Evolutionary conservation across 2,888 invertebrate genomes (phyloP), one percentile per base, ranked within the genome.

Genomic region (Celastrina argiolus): DNA sequence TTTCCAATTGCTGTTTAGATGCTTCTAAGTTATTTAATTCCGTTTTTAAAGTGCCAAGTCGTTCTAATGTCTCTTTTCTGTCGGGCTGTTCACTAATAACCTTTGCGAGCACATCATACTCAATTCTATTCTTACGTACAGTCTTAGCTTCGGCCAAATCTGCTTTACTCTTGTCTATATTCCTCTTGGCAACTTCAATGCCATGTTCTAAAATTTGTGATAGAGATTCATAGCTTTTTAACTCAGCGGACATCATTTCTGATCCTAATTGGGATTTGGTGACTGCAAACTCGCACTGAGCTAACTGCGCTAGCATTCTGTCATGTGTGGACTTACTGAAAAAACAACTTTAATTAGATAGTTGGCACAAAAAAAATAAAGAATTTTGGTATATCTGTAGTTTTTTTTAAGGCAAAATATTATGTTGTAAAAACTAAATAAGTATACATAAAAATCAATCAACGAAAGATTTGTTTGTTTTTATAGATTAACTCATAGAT

Each of bases 41-140:
- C 18, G 94, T 93, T 78, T 95, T 94, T 14, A 97, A 87, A 14
- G 93, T 92, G 59, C 93, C 92, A 1, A 97, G 88, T 70, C 94
- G 92, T 72, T 95, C 94, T 67, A 92, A 86, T 0, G 96, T 97
- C 71, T 96, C 95, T 76, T 95, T 95, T 73, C 98, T 92, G 78
- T 97, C 97, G 0, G 98, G 98, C 79, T 98, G 97, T 76, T 96
- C 94, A 73, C 95, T 95, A 70, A 98, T 98, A 0, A 97, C 94
- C 82, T 97, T 97, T 0, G 98, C 98, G 51, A 98, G 79, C 12
- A 97, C 95, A 89, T 98, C 98, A 87, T 98, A 98, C 81, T 98
- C 98, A 88, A 96, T 95, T 76, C 97, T 93, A 81, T 98, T 97
- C 80, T 97, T 97, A 14, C 98, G 93, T 31, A 97, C 95, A 73